These are phyloP conservation scores for Campoplex capitator DNA, from an alignment of 2,888 invertebrate genomes.

Conservation along the genomic window DNA sequence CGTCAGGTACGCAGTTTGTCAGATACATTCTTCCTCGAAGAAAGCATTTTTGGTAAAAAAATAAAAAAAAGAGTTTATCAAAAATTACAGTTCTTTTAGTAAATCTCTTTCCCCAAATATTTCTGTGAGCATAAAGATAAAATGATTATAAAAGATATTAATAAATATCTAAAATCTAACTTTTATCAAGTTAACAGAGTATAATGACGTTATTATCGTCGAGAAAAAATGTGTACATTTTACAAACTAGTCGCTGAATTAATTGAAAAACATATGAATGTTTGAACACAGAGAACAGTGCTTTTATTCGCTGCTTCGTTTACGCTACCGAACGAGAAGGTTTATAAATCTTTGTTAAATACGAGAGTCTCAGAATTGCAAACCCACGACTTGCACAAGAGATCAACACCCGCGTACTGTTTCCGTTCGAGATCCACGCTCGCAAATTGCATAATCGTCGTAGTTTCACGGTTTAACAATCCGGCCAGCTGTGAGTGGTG, in stretches of 20 bases:
- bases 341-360: constrained; percentile 16
- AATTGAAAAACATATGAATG: neutral
- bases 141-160: no score
- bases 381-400: constrained; percentile 24
- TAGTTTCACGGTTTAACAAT: constrained; percentile 60
- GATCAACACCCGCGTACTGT: constrained; percentile 55
- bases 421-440: constrained; percentile 49
- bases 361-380: constrained; percentile 6
- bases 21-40: neutral
- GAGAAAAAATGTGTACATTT: neutral
- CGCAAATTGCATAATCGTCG: constrained; percentile 54
- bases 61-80: no score
- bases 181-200: neutral
- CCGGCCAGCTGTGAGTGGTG: constrained; percentile 34
- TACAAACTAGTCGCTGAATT: neutral
- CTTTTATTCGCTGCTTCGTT: neutral
- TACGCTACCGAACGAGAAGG: neutral
- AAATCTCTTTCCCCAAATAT: no score
- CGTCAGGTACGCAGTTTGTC: neutral
- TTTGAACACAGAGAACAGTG: neutral
- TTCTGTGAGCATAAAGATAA: neutral
- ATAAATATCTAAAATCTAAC: neutral
- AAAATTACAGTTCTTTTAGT: no score
- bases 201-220: no score
- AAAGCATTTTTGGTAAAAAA: neutral